Conservation (phyloP, 2,888 invertebrate species). For the Itoplectis maculator region DNA sequence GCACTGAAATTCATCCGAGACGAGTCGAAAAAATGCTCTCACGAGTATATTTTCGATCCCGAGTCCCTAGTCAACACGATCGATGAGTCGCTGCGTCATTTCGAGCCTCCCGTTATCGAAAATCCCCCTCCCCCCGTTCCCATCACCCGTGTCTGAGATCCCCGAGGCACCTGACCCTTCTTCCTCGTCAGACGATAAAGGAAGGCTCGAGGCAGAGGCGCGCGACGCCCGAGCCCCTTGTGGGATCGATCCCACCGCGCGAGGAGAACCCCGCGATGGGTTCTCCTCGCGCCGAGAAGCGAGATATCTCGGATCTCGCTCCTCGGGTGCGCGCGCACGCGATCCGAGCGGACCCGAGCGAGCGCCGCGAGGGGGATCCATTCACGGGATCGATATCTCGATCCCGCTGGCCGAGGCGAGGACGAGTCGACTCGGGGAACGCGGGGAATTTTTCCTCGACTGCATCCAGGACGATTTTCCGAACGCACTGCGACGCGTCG, state of each 20-base stretch:
- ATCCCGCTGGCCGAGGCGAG: slow-evolving; percentile 10
- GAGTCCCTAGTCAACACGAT: not conserved
- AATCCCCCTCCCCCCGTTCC: too few species aligned
- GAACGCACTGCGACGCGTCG: too few species aligned
- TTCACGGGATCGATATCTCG: slow-evolving; percentile 61
- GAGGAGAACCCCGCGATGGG: not conserved
- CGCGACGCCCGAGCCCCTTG: slow-evolving; percentile 22
- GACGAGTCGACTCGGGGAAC: slow-evolving; percentile 31
- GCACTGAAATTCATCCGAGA: too few species aligned
- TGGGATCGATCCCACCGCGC: slow-evolving; percentile 10
- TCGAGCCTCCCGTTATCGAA: not conserved
- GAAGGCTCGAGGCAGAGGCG: not conserved
- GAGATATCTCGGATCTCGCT: slow-evolving; percentile 49
- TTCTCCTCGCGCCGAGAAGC: slow-evolving; percentile 46
- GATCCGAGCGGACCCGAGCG: slow-evolving; percentile 30
- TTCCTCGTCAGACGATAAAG: slow-evolving; percentile 9
- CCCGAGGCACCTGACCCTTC: slow-evolving; percentile 57
- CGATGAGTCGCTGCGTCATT: not conserved
- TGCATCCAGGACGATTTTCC: too few species aligned
- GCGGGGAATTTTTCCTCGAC: too few species aligned
- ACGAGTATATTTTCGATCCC: not conserved
- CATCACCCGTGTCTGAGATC: not conserved
- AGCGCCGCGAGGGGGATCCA: slow-evolving; percentile 30
- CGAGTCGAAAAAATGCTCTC: not conserved
- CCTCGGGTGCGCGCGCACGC: slow-evolving; percentile 39